Conservation (phyloP, 2,797 vertebrate genomes). For the Lagodon rhomboides region DNA sequence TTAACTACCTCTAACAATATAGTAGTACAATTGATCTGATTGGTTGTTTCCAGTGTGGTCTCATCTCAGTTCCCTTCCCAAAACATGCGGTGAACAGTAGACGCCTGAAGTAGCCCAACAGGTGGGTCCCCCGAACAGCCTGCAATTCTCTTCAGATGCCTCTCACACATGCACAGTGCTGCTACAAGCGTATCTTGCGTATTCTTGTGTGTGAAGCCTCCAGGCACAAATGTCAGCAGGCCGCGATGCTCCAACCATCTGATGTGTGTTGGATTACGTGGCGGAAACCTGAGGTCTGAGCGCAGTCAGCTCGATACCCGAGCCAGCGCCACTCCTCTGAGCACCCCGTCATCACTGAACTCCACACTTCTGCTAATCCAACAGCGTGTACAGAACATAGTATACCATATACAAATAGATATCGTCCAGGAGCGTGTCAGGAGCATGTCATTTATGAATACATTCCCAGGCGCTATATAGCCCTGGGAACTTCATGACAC, state of each 20-base stretch:
- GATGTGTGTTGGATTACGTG: conserved; percentile 53
- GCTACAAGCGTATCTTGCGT: conserved; percentile 20
- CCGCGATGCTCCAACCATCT: conserved; percentile 32
- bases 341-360: conserved; percentile 46
- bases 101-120: conserved; percentile 84
- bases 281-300: conserved; percentile 69
- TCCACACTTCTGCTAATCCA: conserved; percentile 61
- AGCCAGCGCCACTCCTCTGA: conserved; percentile 45
- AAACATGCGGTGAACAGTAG: conserved; percentile 85
- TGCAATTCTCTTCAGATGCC: conserved; percentile 84
- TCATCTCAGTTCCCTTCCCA: conserved; percentile 9
- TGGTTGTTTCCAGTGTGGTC: conserved; percentile 18
- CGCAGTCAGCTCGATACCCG: conserved; percentile 66
- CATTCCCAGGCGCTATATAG: conserved; percentile 16
- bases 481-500: conserved; percentile 43
- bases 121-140: conserved; percentile 86
- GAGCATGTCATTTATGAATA: conserved; percentile 50
- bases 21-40: background rate
- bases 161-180: conserved; percentile 2
- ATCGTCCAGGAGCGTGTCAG: conserved; percentile 34
- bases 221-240: conserved; percentile 61
- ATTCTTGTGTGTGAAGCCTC: conserved; percentile 68
- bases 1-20: conserved; percentile 36
- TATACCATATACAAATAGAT: conserved; percentile 47
- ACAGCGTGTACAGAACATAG: conserved; percentile 39